Evolutionary conservation across 2,888 invertebrate species (phyloP).

Genomic region (Oasisia sp.): DNA sequence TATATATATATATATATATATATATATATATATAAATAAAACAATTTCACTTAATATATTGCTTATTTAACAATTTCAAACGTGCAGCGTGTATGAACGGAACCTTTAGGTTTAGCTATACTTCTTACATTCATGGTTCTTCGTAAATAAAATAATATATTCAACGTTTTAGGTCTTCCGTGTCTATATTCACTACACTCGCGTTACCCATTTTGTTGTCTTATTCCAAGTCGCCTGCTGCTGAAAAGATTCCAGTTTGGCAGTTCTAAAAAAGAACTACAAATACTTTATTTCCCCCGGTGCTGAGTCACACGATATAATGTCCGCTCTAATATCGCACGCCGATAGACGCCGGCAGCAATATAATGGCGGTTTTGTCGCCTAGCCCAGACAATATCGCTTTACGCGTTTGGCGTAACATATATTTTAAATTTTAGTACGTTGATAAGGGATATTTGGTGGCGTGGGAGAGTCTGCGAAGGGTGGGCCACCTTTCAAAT

Average conservation of each 20-base stretch:
- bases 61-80: too few species aligned
- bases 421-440: conserved; percentile 11
- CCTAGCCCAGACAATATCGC: conserved; percentile 1
- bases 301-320: background rate
- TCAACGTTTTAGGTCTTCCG: background rate
- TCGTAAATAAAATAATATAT: background rate
- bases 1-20: too few species aligned
- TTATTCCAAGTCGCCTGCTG: background rate
- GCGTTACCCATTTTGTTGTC: background rate
- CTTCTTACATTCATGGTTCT: too few species aligned
- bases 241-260: background rate
- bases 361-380: background rate
- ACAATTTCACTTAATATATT: too few species aligned
- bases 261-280: background rate
- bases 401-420: conserved; percentile 6
- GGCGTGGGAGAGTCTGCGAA: conserved; percentile 1
- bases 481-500: background rate
- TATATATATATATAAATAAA: too few species aligned
- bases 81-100: too few species aligned
- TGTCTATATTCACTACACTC: background rate
- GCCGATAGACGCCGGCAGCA: background rate
- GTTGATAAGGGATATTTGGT: conserved; percentile 11
- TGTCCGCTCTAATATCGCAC: conserved; percentile 13
- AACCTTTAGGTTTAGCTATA: too few species aligned
- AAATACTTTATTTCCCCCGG: background rate